Percentiles rank a stretch among this genome's conserved stretches.
These are phyloP conservation scores for Subanguina moxae DNA, from an alignment of 1,140 invertebrate genomes.

Conservation along the genomic window DNA sequence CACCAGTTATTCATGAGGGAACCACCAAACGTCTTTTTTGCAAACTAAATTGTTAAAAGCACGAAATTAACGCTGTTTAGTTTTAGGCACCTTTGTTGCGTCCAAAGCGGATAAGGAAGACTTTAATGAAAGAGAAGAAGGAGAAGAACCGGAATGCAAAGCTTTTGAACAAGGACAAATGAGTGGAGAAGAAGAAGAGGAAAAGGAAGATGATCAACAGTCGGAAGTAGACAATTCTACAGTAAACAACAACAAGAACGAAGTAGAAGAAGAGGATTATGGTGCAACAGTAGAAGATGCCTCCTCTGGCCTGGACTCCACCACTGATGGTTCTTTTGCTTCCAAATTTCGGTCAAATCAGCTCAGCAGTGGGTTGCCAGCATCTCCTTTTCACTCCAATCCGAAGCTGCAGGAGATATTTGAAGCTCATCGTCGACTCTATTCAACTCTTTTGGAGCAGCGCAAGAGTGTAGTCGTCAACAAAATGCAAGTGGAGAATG, in stretches of 20 bases:
- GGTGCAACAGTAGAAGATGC: neutral
- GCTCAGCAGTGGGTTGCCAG: neutral
- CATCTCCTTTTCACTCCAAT: neutral
- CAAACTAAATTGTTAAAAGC: too few relatives aligned
- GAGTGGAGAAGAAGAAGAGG: neutral
- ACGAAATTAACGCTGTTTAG: too few relatives aligned
- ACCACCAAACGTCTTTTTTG: too few relatives aligned
- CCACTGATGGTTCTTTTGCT: neutral
- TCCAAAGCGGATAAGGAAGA: too few relatives aligned
- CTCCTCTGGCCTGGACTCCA: neutral
- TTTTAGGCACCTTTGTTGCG: too few relatives aligned
- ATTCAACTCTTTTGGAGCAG: slow-evolving; percentile 4
- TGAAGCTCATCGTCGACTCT: slow-evolving; percentile 6
- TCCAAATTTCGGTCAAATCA: neutral
- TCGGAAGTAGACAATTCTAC: slow-evolving; percentile 6
- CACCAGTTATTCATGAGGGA: too few relatives aligned
- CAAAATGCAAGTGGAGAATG: neutral
- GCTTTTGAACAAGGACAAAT: neutral
- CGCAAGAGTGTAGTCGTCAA: neutral
- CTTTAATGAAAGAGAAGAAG: neutral
- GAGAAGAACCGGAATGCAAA: neutral
- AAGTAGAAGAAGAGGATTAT: neutral
- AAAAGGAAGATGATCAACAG: neutral
- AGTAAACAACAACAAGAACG: neutral
- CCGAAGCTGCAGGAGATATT: slow-evolving; percentile 9